Evolutionary conservation across 2,113 vertebrate genomes (phyloP), one percentile per base, ranked within the genome.

Genomic region (Alethe diademata): DNA sequence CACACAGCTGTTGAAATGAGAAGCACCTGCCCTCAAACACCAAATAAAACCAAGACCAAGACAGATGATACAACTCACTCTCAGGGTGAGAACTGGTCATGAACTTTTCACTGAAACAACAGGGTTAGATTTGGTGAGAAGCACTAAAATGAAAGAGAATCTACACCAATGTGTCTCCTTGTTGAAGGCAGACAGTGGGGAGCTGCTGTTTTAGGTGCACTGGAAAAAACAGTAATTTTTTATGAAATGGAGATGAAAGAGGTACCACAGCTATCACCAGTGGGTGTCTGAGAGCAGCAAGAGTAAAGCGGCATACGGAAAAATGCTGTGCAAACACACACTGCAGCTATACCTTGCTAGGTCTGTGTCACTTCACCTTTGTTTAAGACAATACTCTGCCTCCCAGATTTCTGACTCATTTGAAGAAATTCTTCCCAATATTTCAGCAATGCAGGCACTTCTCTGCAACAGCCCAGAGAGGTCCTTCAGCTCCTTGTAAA

Each of bases 91-190:
- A 90, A 54, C 78, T 82, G 76, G 88, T 85, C 91, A 76, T 17
- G 57, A 14, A 3, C 3, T 11, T 92, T 83, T 72, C 73, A 33
- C 78, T 24, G 16, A 72, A 93, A 91, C 38, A 61, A 69, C 84
- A 74, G 58, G 16, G 50, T 67, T 35, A n/a, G n/a, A 38, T 26
- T 25, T 65, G 28, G 48, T 67, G 56, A 78, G 64, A 96, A 86
- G 94, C 82, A 95, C 88, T 94, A 88, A 95, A 84, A 78, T 26
- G 53, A 95, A 97, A 95, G 83, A 83, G 47, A 96, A 96, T 88
- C 90, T 74, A 38, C 31, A 72, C 16, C 67, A 86, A 29, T 0
- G 1, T 6, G 25, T 58, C n/a, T 45, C 66, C 60, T 72, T 73
- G 69, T 42, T 83, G 76, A 90, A 14, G 38, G 83, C n/a, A 94